Evolutionary conservation across 2,888 invertebrate species (phyloP).

Genomic region (Torymus tubicola): DNA sequence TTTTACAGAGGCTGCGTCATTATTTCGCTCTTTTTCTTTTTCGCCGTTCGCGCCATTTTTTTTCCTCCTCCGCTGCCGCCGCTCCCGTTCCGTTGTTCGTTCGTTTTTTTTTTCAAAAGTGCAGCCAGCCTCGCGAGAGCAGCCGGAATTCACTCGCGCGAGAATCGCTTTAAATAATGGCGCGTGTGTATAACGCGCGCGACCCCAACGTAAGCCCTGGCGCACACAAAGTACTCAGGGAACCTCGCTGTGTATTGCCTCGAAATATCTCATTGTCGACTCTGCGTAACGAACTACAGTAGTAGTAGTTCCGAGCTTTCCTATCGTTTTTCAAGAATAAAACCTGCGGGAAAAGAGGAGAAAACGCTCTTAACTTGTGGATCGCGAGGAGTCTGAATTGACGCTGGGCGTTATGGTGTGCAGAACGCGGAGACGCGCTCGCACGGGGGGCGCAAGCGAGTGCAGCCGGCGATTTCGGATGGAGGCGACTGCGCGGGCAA

Average conservation of each 20-base stretch:
- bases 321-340: background rate
- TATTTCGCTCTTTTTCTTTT: slow-evolving; percentile 37
- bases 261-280: slow-evolving; percentile 22
- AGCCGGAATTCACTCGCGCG: slow-evolving; percentile 33
- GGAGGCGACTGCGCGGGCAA: slow-evolving; percentile 61
- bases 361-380: too few relatives aligned
- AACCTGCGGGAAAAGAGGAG: background rate
- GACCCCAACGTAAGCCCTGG: slow-evolving; percentile 60
- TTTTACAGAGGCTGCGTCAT: slow-evolving; percentile 42
- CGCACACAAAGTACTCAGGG: slow-evolving; percentile 16
- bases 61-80: background rate
- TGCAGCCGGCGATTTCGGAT: slow-evolving; percentile 37
- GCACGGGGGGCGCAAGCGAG: slow-evolving; percentile 34
- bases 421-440: slow-evolving; percentile 32
- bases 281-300: slow-evolving; percentile 7
- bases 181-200: slow-evolving; percentile 51
- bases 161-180: slow-evolving; percentile 52
- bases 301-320: background rate
- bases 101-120: slow-evolving; percentile 29
- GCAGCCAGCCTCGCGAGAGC: background rate
- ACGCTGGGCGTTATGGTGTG: background rate
- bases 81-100: slow-evolving; percentile 18
- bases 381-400: background rate
- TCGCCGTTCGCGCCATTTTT: slow-evolving; percentile 25
- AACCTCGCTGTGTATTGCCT: slow-evolving; percentile 6